Evolutionary conservation across 2,113 vertebrate genomes (phyloP).

Genomic region (Arizona elegans): DNA sequence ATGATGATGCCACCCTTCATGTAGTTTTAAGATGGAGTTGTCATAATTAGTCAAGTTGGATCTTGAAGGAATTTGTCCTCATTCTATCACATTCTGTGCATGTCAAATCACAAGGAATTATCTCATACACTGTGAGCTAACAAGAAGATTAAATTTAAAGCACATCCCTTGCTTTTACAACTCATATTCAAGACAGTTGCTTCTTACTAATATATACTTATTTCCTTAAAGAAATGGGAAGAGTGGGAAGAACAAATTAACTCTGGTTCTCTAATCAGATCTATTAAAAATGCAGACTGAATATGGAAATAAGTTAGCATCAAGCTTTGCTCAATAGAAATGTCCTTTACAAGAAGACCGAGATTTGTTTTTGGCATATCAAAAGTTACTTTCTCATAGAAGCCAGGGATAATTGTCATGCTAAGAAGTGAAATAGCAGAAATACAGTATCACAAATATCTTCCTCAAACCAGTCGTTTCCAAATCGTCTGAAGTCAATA

Average conservation of each 20-base stretch:
- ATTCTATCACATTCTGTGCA: not conserved
- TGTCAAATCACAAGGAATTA: conserved; percentile 11
- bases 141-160: not conserved
- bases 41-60: not conserved
- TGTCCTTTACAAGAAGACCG: not conserved
- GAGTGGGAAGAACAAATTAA: not conserved
- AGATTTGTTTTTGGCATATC: not conserved
- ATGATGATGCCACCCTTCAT: not conserved
- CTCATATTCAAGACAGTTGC: not conserved
- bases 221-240: not conserved
- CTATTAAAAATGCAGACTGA: not conserved
- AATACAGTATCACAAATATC: not conserved
- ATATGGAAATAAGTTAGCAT: not conserved
- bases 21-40: not conserved
- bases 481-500: not conserved
- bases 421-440: not conserved
- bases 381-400: not conserved
- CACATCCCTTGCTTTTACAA: not conserved
- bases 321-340: not conserved
- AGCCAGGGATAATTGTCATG: not conserved
- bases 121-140: not conserved
- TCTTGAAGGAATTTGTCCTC: not conserved
- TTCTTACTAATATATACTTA: not conserved
- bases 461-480: not conserved
- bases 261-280: not conserved